These are phyloP conservation scores for Boleophthalmus pectinirostris DNA, from an alignment of 2,113 vertebrate genomes.

Conservation along the genomic window DNA sequence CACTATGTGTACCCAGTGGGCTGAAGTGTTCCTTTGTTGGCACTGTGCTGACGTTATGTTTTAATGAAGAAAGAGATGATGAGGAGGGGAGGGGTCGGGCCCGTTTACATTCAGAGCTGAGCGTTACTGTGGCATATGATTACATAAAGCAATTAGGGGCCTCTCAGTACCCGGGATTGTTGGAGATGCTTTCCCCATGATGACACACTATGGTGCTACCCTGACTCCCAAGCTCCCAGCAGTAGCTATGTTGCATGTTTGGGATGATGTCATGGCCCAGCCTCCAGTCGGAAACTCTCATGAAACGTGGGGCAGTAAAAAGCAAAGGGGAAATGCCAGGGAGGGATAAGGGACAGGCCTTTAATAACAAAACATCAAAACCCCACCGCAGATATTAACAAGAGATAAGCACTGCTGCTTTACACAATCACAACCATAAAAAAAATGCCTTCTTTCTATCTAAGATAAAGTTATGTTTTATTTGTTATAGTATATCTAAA, in stretches of 20 bases:
- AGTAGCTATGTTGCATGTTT: slow-evolving; percentile 49
- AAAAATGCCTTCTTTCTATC: neutral
- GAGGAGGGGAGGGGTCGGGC: slow-evolving; percentile 45
- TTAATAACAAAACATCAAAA: slow-evolving; percentile 15
- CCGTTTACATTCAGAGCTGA: slow-evolving; percentile 60
- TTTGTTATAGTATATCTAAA: too few species aligned
- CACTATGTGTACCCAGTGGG: slow-evolving; percentile 23
- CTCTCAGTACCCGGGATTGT: slow-evolving; percentile 48
- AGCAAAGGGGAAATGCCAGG: slow-evolving; percentile 19
- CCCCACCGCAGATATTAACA: neutral
- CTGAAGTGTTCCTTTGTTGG: slow-evolving; percentile 72
- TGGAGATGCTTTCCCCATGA: slow-evolving; percentile 62
- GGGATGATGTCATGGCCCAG: slow-evolving; percentile 60
- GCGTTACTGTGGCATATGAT: slow-evolving; percentile 67
- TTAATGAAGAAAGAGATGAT: slow-evolving; percentile 73
- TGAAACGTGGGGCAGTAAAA: slow-evolving; percentile 15
- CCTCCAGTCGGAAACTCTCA: slow-evolving; percentile 59
- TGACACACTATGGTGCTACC: slow-evolving; percentile 48
- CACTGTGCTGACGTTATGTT: slow-evolving; percentile 64
- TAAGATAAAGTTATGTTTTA: too few species aligned
- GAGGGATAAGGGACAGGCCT: slow-evolving; percentile 8
- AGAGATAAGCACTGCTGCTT: neutral
- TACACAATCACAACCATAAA: neutral
- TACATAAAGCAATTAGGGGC: slow-evolving; percentile 78
- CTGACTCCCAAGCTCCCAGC: slow-evolving; percentile 49